Conservation (phyloP, 2,888 invertebrate species). For the Anorthoa munda region DNA sequence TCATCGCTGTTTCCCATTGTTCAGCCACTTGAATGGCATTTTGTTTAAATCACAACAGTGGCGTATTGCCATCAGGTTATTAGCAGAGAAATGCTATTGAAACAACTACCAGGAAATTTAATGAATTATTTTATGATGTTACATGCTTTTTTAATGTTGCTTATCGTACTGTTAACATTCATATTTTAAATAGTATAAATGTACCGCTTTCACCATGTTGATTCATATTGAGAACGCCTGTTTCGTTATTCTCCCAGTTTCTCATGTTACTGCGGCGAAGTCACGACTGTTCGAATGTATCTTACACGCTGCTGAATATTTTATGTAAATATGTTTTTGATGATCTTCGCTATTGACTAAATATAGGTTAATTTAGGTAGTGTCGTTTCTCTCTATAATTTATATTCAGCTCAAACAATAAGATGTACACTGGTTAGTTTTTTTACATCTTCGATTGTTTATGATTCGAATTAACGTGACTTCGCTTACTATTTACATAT, state of each 20-base stretch:
- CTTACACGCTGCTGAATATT: constrained; percentile 26
- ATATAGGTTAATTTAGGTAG: constrained; percentile 11
- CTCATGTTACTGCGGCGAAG: constrained; percentile 29
- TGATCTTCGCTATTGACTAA: constrained; percentile 7
- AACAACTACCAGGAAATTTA: background rate
- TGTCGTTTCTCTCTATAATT: constrained; percentile 37
- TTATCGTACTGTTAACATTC: constrained; percentile 16
- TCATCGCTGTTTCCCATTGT: constrained; percentile 1
- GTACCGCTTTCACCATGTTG: constrained; percentile 8
- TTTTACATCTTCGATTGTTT: constrained; percentile 1
- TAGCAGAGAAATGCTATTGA: background rate
- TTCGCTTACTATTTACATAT: constrained; percentile 45
- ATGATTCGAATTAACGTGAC: constrained; percentile 35
- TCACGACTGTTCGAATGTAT: constrained; percentile 33
- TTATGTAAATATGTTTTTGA: constrained; percentile 61
- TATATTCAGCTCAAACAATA: constrained; percentile 13
- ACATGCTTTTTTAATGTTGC: background rate
- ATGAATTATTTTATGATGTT: background rate
- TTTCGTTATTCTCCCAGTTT: constrained; percentile 25
- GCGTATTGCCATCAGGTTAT: background rate
- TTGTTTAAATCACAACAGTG: constrained; percentile 24
- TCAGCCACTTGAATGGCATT: constrained; percentile 46
- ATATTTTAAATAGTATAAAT: constrained; percentile 10
- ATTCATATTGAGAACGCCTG: constrained; percentile 1
- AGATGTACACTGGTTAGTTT: constrained; percentile 6